Conservation (phyloP, 37 sponge, comb jelly and placozoan genomes). For the Amphimedon queenslandica region DNA sequence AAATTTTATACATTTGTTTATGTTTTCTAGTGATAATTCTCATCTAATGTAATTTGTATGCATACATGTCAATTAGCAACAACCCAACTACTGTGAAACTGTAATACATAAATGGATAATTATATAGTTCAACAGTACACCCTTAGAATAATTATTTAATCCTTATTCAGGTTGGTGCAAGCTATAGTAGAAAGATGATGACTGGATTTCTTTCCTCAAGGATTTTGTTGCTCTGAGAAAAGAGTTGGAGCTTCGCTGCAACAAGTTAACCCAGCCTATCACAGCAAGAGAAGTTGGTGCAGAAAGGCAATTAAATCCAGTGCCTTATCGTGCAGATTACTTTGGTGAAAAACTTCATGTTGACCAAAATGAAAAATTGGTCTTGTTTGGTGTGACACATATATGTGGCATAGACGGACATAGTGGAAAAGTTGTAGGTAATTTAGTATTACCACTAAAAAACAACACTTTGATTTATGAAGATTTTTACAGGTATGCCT, state of each 20-base stretch:
- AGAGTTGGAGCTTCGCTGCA: constrained; percentile 20
- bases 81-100: too few relatives aligned
- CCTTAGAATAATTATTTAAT: too few relatives aligned
- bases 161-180: constrained; percentile 6
- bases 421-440: constrained; percentile 44
- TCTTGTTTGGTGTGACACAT: constrained; percentile 66
- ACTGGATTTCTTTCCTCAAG: constrained; percentile 18
- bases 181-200: constrained; percentile 33
- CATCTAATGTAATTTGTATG: too few relatives aligned
- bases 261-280: constrained; percentile 18
- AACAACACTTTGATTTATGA: constrained; percentile 55
- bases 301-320: constrained; percentile 31
- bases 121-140: too few relatives aligned
- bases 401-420: constrained; percentile 59
- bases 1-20: too few relatives aligned
- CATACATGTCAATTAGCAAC: too few relatives aligned
- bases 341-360: constrained; percentile 68
- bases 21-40: too few relatives aligned
- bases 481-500: constrained; percentile 18
- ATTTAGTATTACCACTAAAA: constrained; percentile 45
- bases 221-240: constrained; percentile 7
- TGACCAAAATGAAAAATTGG: constrained; percentile 70
- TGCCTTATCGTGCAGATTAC: constrained; percentile 56
- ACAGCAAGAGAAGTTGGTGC: constrained; percentile 3
- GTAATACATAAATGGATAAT: too few relatives aligned